A percentile compares a stretch with the other conserved stretches of the same genome.
Conservation (phyloP, 1,140 invertebrate genomes). For the Cyrtorhinus lividipennis region DNA sequence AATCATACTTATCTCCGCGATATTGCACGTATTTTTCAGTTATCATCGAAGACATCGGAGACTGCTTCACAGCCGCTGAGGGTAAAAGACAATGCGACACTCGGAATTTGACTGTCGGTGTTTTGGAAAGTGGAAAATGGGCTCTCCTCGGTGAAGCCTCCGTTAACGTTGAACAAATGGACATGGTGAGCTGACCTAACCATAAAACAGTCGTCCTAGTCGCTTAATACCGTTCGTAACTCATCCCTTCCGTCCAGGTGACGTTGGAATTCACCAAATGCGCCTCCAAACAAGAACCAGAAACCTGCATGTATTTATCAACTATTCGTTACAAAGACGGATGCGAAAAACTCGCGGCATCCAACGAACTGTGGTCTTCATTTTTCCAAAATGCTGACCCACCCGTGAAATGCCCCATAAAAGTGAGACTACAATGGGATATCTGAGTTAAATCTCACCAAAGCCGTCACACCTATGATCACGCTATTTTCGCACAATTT, state of each 20-base stretch:
- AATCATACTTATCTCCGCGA: no score
- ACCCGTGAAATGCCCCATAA: background rate
- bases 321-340: background rate
- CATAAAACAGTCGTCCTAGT: background rate
- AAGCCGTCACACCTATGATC: no score
- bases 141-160: background rate
- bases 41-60: background rate
- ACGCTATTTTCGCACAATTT: no score
- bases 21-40: no score
- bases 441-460: no score
- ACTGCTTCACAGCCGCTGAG: background rate
- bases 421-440: background rate
- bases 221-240: no score
- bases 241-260: no score
- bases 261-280: background rate
- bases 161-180: background rate
- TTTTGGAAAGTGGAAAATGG: background rate
- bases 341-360: background rate
- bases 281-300: background rate
- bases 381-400: background rate
- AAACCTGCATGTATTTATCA: background rate
- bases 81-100: background rate
- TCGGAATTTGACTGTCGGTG: background rate
- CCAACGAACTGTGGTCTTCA: background rate
- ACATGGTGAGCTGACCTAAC: no score